Evolutionary conservation across 2,888 invertebrate genomes (phyloP).

Genomic region (Thysanoteuthis rhombus): DNA sequence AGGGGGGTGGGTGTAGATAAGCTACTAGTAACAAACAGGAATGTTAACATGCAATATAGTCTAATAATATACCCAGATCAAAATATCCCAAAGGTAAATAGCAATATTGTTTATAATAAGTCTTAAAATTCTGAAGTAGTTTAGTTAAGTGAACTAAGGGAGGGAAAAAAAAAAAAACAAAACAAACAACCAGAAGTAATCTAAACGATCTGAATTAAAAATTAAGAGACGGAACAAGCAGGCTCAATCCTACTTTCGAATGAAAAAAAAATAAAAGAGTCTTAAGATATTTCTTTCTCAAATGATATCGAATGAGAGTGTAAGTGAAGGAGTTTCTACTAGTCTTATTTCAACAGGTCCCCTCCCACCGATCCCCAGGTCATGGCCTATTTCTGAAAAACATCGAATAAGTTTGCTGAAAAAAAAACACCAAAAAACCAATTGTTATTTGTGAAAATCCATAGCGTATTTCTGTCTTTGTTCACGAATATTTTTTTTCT

Average conservation of each 20-base stretch:
- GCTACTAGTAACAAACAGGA: background rate
- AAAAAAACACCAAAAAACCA: too few species aligned
- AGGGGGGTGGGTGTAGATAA: background rate
- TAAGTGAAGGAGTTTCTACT: background rate
- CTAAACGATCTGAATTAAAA: background rate
- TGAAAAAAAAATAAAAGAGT: background rate
- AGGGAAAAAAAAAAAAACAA: too few species aligned
- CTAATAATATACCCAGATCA: background rate
- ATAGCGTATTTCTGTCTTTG: conserved; percentile 16
- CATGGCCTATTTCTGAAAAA: background rate
- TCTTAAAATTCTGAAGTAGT: background rate
- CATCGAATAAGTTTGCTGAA: background rate
- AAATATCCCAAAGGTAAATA: background rate
- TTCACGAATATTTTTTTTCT: conserved; percentile 33
- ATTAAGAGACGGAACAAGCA: background rate
- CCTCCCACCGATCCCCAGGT: background rate
- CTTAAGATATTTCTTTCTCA: background rate
- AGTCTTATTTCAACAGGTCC: background rate
- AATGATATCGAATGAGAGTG: background rate
- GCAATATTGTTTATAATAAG: background rate
- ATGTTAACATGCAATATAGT: background rate
- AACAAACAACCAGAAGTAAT: too few species aligned
- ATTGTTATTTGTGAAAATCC: conserved; percentile 14
- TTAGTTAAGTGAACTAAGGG: too few species aligned
- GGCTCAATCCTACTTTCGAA: background rate